Conservation (phyloP, 92 coral and sea anemone genomes). For the Desmophyllum pertusum region DNA sequence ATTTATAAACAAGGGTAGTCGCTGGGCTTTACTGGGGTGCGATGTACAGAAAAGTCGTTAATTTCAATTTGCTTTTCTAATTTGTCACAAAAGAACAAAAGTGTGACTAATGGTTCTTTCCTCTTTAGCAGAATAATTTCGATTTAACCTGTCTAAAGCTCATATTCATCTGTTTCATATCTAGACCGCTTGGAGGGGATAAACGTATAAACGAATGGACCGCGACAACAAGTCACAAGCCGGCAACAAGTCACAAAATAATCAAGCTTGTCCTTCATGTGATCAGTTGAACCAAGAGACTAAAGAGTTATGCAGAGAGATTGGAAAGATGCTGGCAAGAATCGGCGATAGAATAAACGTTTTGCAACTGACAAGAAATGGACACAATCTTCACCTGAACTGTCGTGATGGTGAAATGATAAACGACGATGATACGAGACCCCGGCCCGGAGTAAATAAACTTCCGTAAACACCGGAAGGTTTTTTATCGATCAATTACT, state of each 20-base stretch:
- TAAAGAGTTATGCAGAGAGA: constrained; percentile 65
- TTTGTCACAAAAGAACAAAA: constrained; percentile 10
- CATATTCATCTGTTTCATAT: background rate
- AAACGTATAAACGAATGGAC: constrained; percentile 25
- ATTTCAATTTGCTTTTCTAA: constrained; percentile 10
- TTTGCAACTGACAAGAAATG: constrained; percentile 18
- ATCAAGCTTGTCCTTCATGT: constrained; percentile 3
- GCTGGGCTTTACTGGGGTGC: background rate
- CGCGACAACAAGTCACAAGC: background rate
- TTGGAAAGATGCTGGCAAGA: constrained; percentile 83
- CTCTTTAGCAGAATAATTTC: background rate
- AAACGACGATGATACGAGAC: constrained; percentile 38
- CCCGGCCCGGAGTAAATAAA: constrained; percentile 34
- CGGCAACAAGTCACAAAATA: background rate
- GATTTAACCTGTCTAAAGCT: constrained; percentile 14
- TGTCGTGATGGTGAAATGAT: constrained; percentile 23
- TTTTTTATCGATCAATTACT: constrained; percentile 11
- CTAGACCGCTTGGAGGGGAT: background rate
- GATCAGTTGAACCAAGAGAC: constrained; percentile 54
- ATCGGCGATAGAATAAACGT: constrained; percentile 79
- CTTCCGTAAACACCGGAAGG: constrained; percentile 52
- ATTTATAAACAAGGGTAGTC: constrained; percentile 9
- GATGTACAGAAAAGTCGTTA: background rate
- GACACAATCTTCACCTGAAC: constrained; percentile 3
- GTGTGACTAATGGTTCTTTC: background rate